Base-by-base conservation (phyloP, 2,888 invertebrate genomes). In the Ariolimax columbianus region DNA sequence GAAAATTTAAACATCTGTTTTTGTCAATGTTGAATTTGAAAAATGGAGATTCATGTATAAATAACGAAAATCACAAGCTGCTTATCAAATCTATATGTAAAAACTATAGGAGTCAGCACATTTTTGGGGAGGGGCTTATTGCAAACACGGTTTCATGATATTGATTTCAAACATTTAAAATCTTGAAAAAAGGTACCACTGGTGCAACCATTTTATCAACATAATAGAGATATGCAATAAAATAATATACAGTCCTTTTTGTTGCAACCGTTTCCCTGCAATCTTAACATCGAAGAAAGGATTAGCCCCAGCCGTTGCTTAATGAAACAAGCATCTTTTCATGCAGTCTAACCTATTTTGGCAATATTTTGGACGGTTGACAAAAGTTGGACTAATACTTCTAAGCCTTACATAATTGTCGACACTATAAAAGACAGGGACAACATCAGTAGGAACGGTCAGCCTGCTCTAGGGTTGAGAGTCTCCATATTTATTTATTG, bases 1-100 rank as follows among this genome's bases (percentile, higher is more conserved):
- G 33, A 11, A 75, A n/a, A n/a, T 73, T 72, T 23, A 17, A 43
- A 75, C 73, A 75, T 75, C 73, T 75, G 73, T 33, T 55, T 23
- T n/a, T 70, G 23, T 30, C 4, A 70, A 23, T 38, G 36, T 70
- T 70, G 38, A 70, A 36, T 38, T 70, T 55, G 3, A 9, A 19
- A 19, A 7, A 36, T 9, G 33, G 23, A 70, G 33, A 17, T 43
- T 75, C n/a, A 11, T 11, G n/a, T n/a, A 14, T 23, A 17, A 38
- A 17, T 23, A 19, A 36, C 36, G 11, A 70, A 75, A 7, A 55
- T 55, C 55, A 55, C 55, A 55, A 55, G 55, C 73, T 47, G 73
- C 73, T 75, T 75, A 47, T 47, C 26, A 43, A 75, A 75, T 75
- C 73, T 30, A 47, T 55, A 55, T 47, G 9, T n/a, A 30, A 30